phyloP scores from a whole-genome alignment of 2,797 vertebrate species.

The Spheniscus humboldti region DNA sequence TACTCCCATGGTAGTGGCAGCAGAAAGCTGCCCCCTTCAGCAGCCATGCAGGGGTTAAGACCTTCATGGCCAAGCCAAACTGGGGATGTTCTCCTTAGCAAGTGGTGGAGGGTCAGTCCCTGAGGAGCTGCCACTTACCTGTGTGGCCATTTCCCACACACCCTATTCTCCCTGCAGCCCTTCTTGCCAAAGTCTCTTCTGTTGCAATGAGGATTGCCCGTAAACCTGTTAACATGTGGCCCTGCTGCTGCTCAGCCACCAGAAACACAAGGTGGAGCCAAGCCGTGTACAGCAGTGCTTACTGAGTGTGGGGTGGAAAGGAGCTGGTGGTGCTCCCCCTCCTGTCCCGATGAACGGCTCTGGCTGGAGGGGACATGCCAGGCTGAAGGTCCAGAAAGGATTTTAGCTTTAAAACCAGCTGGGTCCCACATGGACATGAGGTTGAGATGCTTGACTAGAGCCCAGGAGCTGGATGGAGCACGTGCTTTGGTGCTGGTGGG shows the following conservation, averaged over 20 bases:
- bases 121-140: not conserved
- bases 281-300: not conserved
- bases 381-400: not conserved
- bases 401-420: not conserved
- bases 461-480: not conserved
- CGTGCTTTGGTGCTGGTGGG: not conserved
- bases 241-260: not conserved
- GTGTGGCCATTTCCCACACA: not conserved
- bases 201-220: accelerated
- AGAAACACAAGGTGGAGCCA: not conserved
- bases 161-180: not conserved
- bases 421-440: not conserved
- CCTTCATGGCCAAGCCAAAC: not conserved
- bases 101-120: not conserved
- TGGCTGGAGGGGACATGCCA: not conserved
- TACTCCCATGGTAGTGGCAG: not conserved
- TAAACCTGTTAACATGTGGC: accelerated
- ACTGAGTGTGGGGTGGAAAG: not conserved
- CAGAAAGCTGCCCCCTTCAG: not conserved
- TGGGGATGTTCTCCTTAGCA: not conserved
- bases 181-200: not conserved
- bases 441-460: accelerated
- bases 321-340: not conserved
- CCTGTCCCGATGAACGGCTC: not conserved
- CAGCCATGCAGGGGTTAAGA: too few species aligned